Evolutionary conservation across 2,113 vertebrate species (phyloP).

Genomic region (Agapornis roseicollis): DNA sequence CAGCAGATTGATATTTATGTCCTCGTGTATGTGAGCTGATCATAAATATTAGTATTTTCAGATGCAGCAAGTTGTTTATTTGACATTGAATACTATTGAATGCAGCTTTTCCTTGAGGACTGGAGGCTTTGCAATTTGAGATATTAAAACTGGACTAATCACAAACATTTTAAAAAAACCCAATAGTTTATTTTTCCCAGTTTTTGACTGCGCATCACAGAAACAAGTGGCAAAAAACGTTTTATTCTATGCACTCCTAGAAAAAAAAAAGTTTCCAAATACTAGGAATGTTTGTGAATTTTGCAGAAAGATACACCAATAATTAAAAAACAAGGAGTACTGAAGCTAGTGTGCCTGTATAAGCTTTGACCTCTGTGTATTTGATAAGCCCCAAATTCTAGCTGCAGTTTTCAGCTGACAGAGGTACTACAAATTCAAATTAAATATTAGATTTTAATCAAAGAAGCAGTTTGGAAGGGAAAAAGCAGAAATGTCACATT

Average conservation of each 20-base stretch:
- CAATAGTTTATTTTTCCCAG: not conserved
- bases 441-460: not conserved
- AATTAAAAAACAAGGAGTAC: not conserved
- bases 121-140: not conserved
- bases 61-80: not conserved
- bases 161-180: not conserved
- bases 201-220: not conserved
- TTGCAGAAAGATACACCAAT: not conserved
- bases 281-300: not conserved
- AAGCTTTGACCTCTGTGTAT: not conserved
- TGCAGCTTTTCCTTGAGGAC: not conserved
- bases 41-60: not conserved
- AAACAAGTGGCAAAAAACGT: not conserved
- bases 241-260: not conserved
- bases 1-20: not conserved
- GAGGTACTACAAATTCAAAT: not conserved
- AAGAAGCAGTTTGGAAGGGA: not conserved
- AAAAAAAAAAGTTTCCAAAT: not conserved
- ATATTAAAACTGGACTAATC: not conserved
- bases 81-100: not conserved
- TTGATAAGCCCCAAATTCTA: not conserved
- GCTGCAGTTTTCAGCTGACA: not conserved
- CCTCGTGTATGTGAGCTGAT: not conserved
- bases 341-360: not conserved
- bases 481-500: not conserved